These are phyloP conservation scores for Myrmecobius fasciatus DNA, from an alignment of 2,113 vertebrate genomes.

Conservation along the genomic window DNA sequence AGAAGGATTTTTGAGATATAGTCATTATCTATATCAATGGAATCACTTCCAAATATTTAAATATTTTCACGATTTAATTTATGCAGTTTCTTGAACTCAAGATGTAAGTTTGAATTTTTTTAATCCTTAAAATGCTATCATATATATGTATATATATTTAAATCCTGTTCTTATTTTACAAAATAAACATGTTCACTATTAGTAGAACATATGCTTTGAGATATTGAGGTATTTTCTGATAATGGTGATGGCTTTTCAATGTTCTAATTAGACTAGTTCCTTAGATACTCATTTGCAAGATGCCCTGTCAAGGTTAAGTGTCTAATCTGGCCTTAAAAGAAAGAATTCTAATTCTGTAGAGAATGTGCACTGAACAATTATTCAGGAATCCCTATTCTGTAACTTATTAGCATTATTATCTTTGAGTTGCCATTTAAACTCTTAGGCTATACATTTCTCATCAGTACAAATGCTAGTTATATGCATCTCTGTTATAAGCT, in stretches of 20 bases:
- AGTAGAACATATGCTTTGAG: neutral
- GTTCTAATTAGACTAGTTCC: neutral
- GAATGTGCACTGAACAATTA: neutral
- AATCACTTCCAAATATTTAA: neutral
- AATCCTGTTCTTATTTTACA: neutral
- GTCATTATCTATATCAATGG: neutral
- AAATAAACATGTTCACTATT: neutral
- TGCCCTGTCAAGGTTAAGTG: neutral
- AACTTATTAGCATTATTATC: neutral
- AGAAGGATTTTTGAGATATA: neutral
- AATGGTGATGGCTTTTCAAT: neutral
- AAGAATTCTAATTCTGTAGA: neutral
- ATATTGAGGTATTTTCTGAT: neutral
- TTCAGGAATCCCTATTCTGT: neutral
- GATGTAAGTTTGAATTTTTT: neutral
- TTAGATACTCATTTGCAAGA: neutral
- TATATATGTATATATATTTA: neutral
- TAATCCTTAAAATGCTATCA: neutral
- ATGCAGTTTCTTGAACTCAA: neutral
- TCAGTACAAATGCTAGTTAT: neutral
- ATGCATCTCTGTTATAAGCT: neutral
- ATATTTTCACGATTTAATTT: neutral
- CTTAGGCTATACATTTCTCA: neutral
- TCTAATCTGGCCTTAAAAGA: neutral
- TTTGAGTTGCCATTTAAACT: neutral